Conservation (phyloP, 1,140 invertebrate species). For the Piezodorus guildinii region DNA sequence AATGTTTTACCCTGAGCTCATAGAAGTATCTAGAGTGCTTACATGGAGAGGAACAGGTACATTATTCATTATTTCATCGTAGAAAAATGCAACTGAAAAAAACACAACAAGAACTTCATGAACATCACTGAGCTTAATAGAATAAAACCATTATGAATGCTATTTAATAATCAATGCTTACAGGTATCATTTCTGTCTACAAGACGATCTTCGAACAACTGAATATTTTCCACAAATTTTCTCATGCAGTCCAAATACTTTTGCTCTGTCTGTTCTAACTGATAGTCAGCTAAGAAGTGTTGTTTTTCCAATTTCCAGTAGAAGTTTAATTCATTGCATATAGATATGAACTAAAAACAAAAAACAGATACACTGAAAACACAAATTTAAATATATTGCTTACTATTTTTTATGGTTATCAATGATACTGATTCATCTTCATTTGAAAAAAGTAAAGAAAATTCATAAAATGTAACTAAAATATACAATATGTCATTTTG, state of each 20-base stretch:
- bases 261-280: not conserved
- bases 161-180: not conserved
- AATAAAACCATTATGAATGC: not conserved
- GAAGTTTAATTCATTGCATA: not conserved
- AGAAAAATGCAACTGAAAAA: slow-evolving; percentile 3
- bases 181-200: not conserved
- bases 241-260: not conserved
- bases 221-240: not conserved
- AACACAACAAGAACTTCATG: not conserved
- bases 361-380: not conserved
- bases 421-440: no score
- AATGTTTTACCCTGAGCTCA: no score
- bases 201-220: not conserved
- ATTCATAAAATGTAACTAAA: no score
- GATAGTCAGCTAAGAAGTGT: not conserved
- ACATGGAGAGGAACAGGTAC: not conserved
- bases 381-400: no score
- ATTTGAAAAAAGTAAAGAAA: no score
- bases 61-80: slow-evolving; percentile 1
- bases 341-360: not conserved
- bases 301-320: not conserved
- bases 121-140: not conserved
- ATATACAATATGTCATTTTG: no score
- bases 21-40: no score
- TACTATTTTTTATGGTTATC: no score